Base-by-base conservation (phyloP, 2,797 vertebrate genomes). In the Danio aesculapii region DNA sequence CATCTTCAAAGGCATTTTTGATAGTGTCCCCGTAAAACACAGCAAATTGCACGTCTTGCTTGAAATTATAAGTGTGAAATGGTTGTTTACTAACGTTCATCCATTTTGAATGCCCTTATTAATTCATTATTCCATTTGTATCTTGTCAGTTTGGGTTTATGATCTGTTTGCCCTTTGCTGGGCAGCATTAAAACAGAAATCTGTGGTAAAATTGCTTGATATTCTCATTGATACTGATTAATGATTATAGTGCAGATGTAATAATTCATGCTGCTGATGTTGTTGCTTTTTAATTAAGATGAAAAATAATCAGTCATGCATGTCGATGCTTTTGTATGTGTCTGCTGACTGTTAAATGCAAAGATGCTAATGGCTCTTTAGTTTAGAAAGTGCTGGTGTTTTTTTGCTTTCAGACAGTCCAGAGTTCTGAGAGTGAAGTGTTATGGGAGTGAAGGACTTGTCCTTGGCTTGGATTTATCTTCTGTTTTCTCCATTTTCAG, bases 271-370 rank as follows among this genome's bases (percentile, higher is more conserved):
- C 90, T 89, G 90, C 86, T 91, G 86, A 76, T 88, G 66, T 43
- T 73, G 88, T 88, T 88, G 84, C 83, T 84, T 83, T 86, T 69
- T 88, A 87, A 92, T 92, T 90, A 85, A 89, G 88, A 89, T 85
- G 21, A 88, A 88, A 86, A 89, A 87, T 85, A 88, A 90, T 90
- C 81, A 81, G 83, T 81, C 39, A 86, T 88, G 69, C 75, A 87
- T 61, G 83, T 53, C 13, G 81, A 81, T 10, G 49, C 69, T 61
- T 81, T 86, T 80, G 12, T 12, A 72, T 68, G 39, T 41, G 67
- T 55, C 41, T 81, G 64, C 74, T 50, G 4, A 82, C 72, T n/a
- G 21, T 53, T 81, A 82, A 63, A 67, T 50, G 61, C 66, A 13
- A 39, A 72, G 62, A 53, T 30, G 30, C 57, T 8, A 78, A 41